Percentiles rank a stretch among this genome's conserved stretches.
These are phyloP conservation scores for Otus sunia DNA, from an alignment of 2,113 vertebrate genomes.

Conservation along the genomic window DNA sequence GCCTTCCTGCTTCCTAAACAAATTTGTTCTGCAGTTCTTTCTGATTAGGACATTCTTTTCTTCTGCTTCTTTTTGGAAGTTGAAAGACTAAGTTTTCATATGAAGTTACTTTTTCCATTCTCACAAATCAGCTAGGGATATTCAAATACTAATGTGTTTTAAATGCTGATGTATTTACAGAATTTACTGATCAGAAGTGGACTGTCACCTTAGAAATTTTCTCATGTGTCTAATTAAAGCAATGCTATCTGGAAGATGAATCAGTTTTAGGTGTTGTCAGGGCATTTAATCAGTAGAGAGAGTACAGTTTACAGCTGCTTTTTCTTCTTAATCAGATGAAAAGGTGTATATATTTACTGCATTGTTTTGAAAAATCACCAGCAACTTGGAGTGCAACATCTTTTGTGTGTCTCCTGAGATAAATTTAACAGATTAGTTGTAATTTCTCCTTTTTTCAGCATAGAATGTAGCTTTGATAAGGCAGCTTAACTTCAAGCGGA, in stretches of 20 bases:
- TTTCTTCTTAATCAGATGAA: background rate
- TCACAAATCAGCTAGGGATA: background rate
- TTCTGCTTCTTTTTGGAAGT: background rate
- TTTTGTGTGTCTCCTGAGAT: background rate
- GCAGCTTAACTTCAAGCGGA: background rate
- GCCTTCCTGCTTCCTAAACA: background rate
- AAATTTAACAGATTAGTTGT: background rate
- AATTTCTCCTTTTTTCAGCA: background rate
- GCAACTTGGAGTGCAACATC: background rate
- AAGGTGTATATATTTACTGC: background rate
- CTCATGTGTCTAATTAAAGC: background rate
- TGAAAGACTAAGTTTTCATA: background rate
- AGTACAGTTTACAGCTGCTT: background rate
- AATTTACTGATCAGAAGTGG: background rate
- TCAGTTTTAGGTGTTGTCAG: background rate
- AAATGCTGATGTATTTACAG: background rate
- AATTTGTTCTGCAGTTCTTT: background rate
- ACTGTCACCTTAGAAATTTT: background rate
- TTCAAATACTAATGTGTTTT: background rate
- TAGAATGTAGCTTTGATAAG: background rate
- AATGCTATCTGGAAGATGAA: background rate
- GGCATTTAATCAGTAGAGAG: background rate
- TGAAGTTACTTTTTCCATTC: background rate
- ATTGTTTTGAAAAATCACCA: background rate
- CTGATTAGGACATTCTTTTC: background rate